Evolutionary conservation across 2,888 invertebrate species (phyloP), one percentile per base, ranked within the genome.

Genomic region (Graphium colonna): DNA sequence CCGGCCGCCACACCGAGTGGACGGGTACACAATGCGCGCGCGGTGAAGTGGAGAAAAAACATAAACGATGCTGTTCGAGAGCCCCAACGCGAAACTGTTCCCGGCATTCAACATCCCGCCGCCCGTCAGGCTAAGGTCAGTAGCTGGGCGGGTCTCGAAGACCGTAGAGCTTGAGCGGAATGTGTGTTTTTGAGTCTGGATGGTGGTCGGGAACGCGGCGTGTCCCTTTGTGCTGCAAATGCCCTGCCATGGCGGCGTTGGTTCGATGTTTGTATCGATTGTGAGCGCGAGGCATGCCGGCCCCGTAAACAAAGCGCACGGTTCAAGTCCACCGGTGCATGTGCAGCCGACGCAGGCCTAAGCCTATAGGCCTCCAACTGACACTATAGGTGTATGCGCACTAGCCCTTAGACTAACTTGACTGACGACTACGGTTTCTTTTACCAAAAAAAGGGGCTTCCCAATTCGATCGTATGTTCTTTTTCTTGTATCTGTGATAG

Each of bases 61-160:
- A 75, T 69, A 74, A 81, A 81, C 82, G 79, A 94, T 94, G 94
- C 88, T 94, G 82, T 94, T 94, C 82, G 94, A 94, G 85, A 93
- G 91, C 90, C 93, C 93, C 75, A 91, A 92, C 75, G 93, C 93
- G 82, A 91, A 94, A 85, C 91, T 93, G 79, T 92, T 91, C 80
- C 92, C 93, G 68, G 88, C 89, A 69, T 94, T 93, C 83, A 93
- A 92, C 82, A 93, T 94, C 77, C 94, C 94, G 71, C 94, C 94
- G 77, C 94, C 94, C 65, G 91, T 93, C 58, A 79, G 90, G 77
- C 82, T 90, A 77, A 90, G 90, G 90, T 90, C 79, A 85, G 85
- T 63, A 58, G 62, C 61, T 2, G 36, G 3, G 62, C 69, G 61
- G 17, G 55, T 57, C 47, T 39, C 39, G 54, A 1, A 4, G n/a